These are phyloP conservation scores for Neodontobutis hainanensis DNA, from an alignment of 2,113 vertebrate genomes.

Conservation along the genomic window DNA sequence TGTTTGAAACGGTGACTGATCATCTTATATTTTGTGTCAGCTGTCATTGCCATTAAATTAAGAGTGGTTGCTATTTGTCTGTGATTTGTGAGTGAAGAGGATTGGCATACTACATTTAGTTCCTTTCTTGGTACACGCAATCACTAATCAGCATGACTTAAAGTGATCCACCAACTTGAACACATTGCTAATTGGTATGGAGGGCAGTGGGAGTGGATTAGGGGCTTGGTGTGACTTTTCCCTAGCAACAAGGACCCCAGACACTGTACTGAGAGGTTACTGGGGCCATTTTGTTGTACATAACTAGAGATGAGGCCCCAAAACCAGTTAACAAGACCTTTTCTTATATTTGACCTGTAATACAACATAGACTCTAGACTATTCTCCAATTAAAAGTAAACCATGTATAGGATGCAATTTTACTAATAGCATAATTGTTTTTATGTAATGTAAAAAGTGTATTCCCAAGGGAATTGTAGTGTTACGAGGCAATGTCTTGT, in stretches of 20 bases:
- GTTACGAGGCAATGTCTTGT: constrained; percentile 52
- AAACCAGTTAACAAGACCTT: neutral
- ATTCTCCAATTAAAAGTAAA: neutral
- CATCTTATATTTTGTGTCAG: constrained; percentile 15
- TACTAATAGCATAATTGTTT: neutral
- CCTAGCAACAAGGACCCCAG: constrained; percentile 74
- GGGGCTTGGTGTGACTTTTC: constrained; percentile 66
- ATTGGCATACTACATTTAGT: constrained; percentile 73
- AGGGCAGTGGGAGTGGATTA: constrained; percentile 74
- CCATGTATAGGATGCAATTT: neutral
- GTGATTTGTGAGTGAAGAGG: constrained; percentile 69
- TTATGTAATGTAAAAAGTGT: constrained; percentile 38
- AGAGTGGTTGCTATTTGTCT: constrained; percentile 54
- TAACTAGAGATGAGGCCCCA: constrained; percentile 2
- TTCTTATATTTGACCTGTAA: neutral
- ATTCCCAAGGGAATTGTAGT: constrained; percentile 55
- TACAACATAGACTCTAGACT: neutral
- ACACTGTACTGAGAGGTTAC: constrained; percentile 50
- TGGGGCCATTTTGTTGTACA: constrained; percentile 17
- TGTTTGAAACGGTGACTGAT: neutral
- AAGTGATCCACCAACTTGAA: constrained; percentile 76
- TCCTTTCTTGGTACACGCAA: constrained; percentile 67
- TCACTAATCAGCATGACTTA: constrained; percentile 78
- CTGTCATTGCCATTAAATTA: constrained; percentile 67
- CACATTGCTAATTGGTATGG: constrained; percentile 76